phyloP scores from a whole-genome alignment of 1,140 invertebrate genomes.

The Hormaphis cornu region DNA sequence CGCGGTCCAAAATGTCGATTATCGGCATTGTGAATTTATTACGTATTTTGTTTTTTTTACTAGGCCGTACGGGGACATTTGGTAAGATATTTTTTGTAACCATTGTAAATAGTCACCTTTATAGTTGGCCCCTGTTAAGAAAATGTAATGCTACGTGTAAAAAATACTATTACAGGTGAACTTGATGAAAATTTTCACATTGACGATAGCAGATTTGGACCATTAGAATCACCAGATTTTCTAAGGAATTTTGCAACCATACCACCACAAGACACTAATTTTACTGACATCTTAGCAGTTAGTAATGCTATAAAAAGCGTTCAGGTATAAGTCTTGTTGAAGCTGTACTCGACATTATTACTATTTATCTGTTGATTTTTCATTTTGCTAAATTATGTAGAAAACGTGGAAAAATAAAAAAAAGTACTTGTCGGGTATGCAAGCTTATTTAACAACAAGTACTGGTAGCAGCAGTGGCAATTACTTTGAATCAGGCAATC shows the following conservation, averaged over 20 bases:
- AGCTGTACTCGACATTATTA: not conserved
- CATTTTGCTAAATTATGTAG: not conserved
- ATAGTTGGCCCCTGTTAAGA: no score
- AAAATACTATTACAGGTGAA: slow-evolving; percentile 3
- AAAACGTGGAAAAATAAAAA: slow-evolving; percentile 20
- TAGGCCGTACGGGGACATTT: not conserved
- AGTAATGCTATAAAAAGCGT: slow-evolving; percentile 24
- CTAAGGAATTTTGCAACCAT: not conserved
- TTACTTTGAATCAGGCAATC: slow-evolving; percentile 7
- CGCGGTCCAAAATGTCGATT: no score
- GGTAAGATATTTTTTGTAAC: not conserved
- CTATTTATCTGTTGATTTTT: not conserved
- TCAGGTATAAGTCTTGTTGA: not conserved
- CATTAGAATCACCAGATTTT: slow-evolving; percentile 11
- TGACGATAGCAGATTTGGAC: slow-evolving; percentile 19
- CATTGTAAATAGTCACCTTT: no score
- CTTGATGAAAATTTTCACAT: slow-evolving; percentile 12
- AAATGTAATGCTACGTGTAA: no score
- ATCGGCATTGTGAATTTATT: not conserved
- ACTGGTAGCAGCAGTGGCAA: slow-evolving; percentile 13
- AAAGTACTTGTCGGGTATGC: slow-evolving; percentile 17
- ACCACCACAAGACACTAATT: not conserved
- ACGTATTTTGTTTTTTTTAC: not conserved
- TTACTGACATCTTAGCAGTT: slow-evolving; percentile 4
- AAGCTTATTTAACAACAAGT: slow-evolving; percentile 28